These are phyloP conservation scores for Alitta virens DNA, from an alignment of 2,888 invertebrate genomes.

Conservation along the genomic window DNA sequence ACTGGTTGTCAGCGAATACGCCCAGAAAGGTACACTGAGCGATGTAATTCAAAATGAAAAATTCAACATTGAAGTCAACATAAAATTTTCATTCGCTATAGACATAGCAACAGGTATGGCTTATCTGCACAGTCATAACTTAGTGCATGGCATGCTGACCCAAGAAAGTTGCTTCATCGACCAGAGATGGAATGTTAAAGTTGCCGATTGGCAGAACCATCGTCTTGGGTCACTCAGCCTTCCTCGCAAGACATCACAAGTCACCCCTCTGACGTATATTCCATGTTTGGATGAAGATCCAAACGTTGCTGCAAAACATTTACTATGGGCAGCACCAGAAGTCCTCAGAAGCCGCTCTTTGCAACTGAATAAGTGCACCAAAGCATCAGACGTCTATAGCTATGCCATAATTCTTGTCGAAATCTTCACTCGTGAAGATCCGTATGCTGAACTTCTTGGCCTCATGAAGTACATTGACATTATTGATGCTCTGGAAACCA, in stretches of 20 bases:
- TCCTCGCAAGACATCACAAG: not conserved
- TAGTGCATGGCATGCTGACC: conserved; percentile 47
- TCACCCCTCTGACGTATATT: not conserved
- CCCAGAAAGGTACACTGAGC: conserved; percentile 39
- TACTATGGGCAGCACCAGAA: conserved; percentile 33
- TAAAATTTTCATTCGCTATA: conserved; percentile 42
- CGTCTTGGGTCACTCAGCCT: conserved; percentile 20
- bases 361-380: conserved; percentile 6
- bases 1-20: conserved; percentile 39
- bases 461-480: conserved; percentile 26
- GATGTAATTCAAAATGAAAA: conserved; percentile 44
- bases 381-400: conserved; percentile 33
- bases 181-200: conserved; percentile 44
- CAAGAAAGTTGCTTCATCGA: conserved; percentile 45
- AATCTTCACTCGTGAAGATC: conserved; percentile 35
- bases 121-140: conserved; percentile 42
- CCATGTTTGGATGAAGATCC: conserved; percentile 6
- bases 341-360: conserved; percentile 11
- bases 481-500: conserved; percentile 28
- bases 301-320: conserved; percentile 18
- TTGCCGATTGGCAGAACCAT: conserved; percentile 46
- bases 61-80: conserved; percentile 38
- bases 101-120: conserved; percentile 38
- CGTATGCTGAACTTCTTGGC: conserved; percentile 26
- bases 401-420: conserved; percentile 34